Evolutionary conservation across 2,797 vertebrate genomes (phyloP).

Genomic region (Bryconaethiops microstoma): DNA sequence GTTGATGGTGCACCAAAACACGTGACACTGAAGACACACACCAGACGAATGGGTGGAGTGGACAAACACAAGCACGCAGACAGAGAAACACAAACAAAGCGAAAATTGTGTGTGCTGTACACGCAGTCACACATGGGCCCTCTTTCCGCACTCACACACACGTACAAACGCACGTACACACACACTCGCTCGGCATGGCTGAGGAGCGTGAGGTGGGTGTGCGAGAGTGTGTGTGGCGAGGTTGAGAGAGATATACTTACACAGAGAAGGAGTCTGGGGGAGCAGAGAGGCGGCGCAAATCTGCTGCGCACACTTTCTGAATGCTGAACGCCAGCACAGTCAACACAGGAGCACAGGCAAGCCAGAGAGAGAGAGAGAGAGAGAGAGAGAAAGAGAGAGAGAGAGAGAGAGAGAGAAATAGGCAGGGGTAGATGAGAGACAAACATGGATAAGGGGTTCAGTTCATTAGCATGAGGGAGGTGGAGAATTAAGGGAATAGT

Average conservation of each 20-base stretch:
- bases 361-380: slow-evolving; percentile 50
- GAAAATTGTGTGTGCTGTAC: slow-evolving; percentile 16
- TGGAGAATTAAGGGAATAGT: slow-evolving; percentile 1
- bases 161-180: slow-evolving; percentile 59
- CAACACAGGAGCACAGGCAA: slow-evolving; percentile 61
- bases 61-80: slow-evolving; percentile 15
- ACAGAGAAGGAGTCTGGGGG: slow-evolving; percentile 98
- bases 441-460: slow-evolving; percentile 21
- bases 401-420: slow-evolving; percentile 33
- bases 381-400: slow-evolving; percentile 28
- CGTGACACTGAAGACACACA: slow-evolving; percentile 7
- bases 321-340: slow-evolving; percentile 82
- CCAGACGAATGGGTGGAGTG: not conserved
- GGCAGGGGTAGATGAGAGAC: slow-evolving; percentile 8
- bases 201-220: slow-evolving; percentile 34
- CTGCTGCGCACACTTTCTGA: slow-evolving; percentile 97
- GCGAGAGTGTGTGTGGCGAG: slow-evolving; percentile 46
- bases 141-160: slow-evolving; percentile 45
- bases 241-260: slow-evolving; percentile 90
- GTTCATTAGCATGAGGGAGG: slow-evolving; percentile 6
- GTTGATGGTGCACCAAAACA: slow-evolving; percentile 7
- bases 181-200: slow-evolving; percentile 16
- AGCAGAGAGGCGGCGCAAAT: slow-evolving; percentile 97
- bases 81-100: slow-evolving; percentile 13
- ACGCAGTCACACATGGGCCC: slow-evolving; percentile 25